Base-by-base conservation (phyloP, 2,888 invertebrate genomes). In the Drosophila colorata region DNA sequence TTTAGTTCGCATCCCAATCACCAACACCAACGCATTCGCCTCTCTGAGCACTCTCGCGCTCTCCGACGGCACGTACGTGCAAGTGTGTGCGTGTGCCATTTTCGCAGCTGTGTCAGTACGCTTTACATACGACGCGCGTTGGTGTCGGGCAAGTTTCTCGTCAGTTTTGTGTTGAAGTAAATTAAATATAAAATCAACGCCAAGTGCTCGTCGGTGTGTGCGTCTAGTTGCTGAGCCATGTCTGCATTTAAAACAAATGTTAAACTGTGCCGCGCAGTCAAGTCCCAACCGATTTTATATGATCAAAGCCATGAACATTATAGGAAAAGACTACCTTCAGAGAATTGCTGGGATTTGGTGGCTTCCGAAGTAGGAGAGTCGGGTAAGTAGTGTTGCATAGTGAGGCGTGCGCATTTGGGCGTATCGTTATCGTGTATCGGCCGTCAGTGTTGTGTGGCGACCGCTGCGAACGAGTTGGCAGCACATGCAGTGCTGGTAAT, bases 301-400 rank as follows among this genome's bases (percentile, higher is more conserved):
- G 91, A 90, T 86, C 85, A 72, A 41, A 48, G 13, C 14, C 55
- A 78, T 52, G 61, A 59, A 55, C 38, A 70, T 41, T 81, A 85
- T 73, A 69, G 69, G 33, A 86, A 82, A 59, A 83, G 76, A 47
- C 51, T 61, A 9, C 61, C 69, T 2, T 75, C 74, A 44, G 85
- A 85, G 48, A 75, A 67, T 43, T 74, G 83, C 16, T 90, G 90
- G 90, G 64, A 73, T 13, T 35, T 65, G 58, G 75, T 88, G 5
- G 74, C 86, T 3, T 38, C 49, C 46, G 74, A 86, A 57, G 63
- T 71, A 14, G 74, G 73, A 11, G 76, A 68, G 46, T 40, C 78
- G 46, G 88, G 89, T 87, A 61, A 90, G 89, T 70, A 87, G 84
- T 80, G 79, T 61, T 70, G 74, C 35, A 67, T 60, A 68, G 11